Conservation (phyloP, 2,797 vertebrate genomes). For the Muscicapa comitata region DNA sequence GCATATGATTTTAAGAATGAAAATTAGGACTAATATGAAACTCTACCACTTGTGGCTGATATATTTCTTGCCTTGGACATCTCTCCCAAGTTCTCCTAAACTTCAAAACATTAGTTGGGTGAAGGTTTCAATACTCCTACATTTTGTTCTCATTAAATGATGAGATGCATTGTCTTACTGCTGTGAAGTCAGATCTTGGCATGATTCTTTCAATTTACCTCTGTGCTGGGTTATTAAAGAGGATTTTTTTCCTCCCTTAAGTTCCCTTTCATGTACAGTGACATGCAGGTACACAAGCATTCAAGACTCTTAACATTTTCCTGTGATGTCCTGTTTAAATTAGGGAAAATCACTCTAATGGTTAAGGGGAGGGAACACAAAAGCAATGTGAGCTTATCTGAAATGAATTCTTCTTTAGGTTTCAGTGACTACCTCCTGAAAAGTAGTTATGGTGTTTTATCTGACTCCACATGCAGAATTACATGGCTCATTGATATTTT, state of each 20-base stretch:
- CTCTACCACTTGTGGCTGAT: neutral
- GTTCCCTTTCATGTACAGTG: constrained; percentile 42
- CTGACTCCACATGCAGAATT: constrained; percentile 16
- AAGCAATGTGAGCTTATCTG: constrained; percentile 36
- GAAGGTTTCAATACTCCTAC: neutral
- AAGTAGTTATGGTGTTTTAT: constrained; percentile 21
- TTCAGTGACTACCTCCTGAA: constrained; percentile 19
- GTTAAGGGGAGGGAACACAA: constrained; percentile 38
- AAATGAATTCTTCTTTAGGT: constrained; percentile 6
- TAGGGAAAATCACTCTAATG: constrained; percentile 22
- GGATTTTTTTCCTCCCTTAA: constrained; percentile 4
- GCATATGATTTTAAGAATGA: neutral
- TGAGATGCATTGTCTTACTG: constrained; percentile 24
- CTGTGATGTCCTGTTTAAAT: constrained; percentile 47
- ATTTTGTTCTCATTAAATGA: neutral
- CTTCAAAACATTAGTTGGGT: neutral
- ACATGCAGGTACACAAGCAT: constrained; percentile 36
- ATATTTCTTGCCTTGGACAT: neutral
- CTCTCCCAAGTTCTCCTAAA: neutral
- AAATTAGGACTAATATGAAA: neutral
- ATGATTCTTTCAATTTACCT: constrained; percentile 26
- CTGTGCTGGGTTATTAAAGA: neutral
- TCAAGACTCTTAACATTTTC: constrained; percentile 15
- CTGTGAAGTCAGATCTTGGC: constrained; percentile 22
- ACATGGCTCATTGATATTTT: constrained; percentile 49